phyloP scores from a whole-genome alignment of 2,797 vertebrate genomes.

The Chiroxiphia lanceolata region DNA sequence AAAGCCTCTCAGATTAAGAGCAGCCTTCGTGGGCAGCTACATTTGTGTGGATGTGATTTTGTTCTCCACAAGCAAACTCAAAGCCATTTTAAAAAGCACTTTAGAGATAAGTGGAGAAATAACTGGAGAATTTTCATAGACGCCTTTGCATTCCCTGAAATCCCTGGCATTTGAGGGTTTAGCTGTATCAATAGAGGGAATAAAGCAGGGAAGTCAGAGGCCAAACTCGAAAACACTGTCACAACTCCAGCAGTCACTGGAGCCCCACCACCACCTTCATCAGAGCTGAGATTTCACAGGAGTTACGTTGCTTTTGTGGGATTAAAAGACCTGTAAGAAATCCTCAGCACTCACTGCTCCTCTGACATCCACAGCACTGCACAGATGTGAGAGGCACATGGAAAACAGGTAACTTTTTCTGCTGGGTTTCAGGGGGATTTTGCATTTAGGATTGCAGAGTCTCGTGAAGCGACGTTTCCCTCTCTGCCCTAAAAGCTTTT shows the following conservation, averaged over 20 bases:
- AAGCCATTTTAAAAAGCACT: background rate
- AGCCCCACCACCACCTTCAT: background rate
- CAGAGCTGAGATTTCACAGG: background rate
- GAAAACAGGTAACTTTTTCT: background rate
- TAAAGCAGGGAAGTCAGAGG: background rate
- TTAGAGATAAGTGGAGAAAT: background rate
- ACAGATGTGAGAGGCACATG: background rate
- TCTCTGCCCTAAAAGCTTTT: background rate
- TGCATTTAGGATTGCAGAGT: background rate
- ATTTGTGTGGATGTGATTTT: background rate
- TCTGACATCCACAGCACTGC: background rate
- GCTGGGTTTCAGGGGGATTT: fast-evolving
- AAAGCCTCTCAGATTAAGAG: background rate
- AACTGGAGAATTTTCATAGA: background rate
- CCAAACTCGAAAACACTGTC: background rate
- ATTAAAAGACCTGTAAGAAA: background rate
- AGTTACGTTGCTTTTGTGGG: background rate
- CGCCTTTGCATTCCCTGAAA: background rate
- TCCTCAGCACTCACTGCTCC: background rate
- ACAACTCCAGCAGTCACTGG: background rate
- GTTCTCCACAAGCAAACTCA: background rate
- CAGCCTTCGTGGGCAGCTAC: background rate
- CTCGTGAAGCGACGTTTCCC: background rate
- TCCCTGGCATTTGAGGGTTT: background rate
- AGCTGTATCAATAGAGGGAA: background rate